Evolutionary conservation across 2,113 vertebrate genomes (phyloP), one percentile per base, ranked within the genome.

Genomic region (Coryphaenoides rupestris): DNA sequence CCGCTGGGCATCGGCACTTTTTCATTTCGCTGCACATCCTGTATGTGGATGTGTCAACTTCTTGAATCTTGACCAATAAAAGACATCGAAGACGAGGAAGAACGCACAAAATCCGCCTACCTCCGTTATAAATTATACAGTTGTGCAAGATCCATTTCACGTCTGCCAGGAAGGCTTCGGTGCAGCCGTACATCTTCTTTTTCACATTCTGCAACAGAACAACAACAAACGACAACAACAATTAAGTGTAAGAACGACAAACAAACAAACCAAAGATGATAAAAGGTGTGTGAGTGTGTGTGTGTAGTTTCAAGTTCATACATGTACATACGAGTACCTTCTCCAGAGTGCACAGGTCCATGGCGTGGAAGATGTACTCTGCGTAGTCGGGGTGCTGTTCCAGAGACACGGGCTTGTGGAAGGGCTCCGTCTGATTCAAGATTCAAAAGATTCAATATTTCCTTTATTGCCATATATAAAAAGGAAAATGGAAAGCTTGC

Each of bases 91-190:
- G 1, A 14, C 10, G 19, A 23, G 50, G 52, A 47, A 50, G 21
- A 53, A 53, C 2, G 5, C 16, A 12, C 17, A 4, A 49, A 66
- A 60, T 22, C 52, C 21, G 59, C 81, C 16, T 71, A 96, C 96
- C 96, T 81, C 96, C 96, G 63, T 99, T 99, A 86, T 99, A 99
- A 87, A 99, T 99, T 81, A 99, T 99, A 86, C 96, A 99, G 87
- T 99, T 99, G 91, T 99, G 96, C 74, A 99, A 92, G 82, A 99
- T 99, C 96, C 96, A 98, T 85, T 99, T 99, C 83, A 95, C 94
- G 62, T 99, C 96, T 47, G 96, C 96, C 84, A 99, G 88, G 89
- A 98, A 99, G 69, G 96, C 95, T 90, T 99, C 96, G 2, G 96
- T 99, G 88, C 96, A 99, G 80, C 96, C 96, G 46, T 95, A 99